Evolutionary conservation across 2,888 invertebrate genomes (phyloP).

Genomic region (Athalia cordata): DNA sequence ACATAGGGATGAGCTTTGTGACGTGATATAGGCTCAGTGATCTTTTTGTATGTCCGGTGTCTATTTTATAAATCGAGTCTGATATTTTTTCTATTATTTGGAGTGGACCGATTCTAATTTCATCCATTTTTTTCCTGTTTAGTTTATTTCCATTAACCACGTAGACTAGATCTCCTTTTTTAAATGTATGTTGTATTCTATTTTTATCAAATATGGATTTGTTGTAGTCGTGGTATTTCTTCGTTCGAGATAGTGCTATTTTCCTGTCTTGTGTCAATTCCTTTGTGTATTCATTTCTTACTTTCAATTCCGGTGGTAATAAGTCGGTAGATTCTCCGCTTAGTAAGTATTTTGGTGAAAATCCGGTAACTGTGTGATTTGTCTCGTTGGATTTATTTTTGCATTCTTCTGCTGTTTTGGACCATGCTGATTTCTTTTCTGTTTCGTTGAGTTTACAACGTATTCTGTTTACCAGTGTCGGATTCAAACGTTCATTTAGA

Average conservation of each 20-base stretch:
- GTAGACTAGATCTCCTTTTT: constrained; percentile 2
- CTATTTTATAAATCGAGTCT: background rate
- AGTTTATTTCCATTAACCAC: constrained; percentile 11
- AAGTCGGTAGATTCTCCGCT: background rate
- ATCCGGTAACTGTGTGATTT: constrained; percentile 28
- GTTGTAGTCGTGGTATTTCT: constrained; percentile 2
- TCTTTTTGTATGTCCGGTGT: constrained; percentile 26
- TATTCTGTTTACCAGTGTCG: constrained; percentile 19
- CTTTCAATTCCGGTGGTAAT: background rate
- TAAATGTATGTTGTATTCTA: background rate
- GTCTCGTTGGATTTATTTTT: constrained; percentile 17
- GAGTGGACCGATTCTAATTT: constrained; percentile 5
- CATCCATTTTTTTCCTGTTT: constrained; percentile 14
- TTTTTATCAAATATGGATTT: constrained; percentile 2
- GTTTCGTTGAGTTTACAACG: constrained; percentile 4
- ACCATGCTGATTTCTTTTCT: constrained; percentile 8
- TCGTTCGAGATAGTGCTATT: background rate
- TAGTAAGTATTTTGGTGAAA: constrained; percentile 14
- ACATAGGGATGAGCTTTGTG: constrained; percentile 20
- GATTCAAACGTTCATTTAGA: constrained; percentile 50
- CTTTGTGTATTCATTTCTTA: background rate
- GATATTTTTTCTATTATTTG: constrained; percentile 18
- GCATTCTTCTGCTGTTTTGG: constrained; percentile 23
- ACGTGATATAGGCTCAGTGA: constrained; percentile 7
- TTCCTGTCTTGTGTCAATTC: background rate